These are phyloP conservation scores for Marmota monax DNA, from an alignment of 2,113 vertebrate genomes.

Conservation along the genomic window DNA sequence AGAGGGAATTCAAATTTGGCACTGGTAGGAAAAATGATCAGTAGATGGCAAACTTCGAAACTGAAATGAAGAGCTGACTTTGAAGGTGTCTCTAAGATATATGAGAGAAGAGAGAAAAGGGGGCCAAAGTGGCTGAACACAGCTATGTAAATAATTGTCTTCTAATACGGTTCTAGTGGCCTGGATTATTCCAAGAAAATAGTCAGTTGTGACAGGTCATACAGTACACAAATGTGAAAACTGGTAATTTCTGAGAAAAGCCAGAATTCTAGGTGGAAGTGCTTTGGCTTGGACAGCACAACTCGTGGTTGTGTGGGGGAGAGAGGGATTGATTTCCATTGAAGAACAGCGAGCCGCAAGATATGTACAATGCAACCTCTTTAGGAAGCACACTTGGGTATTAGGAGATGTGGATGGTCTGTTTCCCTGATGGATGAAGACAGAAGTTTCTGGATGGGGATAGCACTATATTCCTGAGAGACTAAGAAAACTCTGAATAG, in stretches of 20 bases:
- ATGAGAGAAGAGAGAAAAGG: background rate
- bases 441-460: background rate
- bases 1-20: conserved; percentile 28
- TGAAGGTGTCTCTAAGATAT: background rate
- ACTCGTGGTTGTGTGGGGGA: background rate
- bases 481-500: background rate
- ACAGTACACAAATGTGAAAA: background rate
- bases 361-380: fast-evolving
- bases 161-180: background rate
- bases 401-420: background rate
- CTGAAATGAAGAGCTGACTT: background rate
- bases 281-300: background rate
- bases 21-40: background rate
- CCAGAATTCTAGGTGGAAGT: background rate
- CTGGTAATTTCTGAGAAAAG: background rate
- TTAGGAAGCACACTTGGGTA: background rate
- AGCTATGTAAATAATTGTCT: background rate
- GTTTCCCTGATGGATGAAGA: background rate
- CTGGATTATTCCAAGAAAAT: background rate
- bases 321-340: background rate
- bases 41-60: conserved; percentile 4
- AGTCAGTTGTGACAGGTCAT: background rate
- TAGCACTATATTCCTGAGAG: background rate
- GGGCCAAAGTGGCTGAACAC: background rate
- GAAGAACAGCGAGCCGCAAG: background rate